Base-by-base conservation (phyloP, 2,113 vertebrate genomes). In the Phalacrocorax pelagicus region DNA sequence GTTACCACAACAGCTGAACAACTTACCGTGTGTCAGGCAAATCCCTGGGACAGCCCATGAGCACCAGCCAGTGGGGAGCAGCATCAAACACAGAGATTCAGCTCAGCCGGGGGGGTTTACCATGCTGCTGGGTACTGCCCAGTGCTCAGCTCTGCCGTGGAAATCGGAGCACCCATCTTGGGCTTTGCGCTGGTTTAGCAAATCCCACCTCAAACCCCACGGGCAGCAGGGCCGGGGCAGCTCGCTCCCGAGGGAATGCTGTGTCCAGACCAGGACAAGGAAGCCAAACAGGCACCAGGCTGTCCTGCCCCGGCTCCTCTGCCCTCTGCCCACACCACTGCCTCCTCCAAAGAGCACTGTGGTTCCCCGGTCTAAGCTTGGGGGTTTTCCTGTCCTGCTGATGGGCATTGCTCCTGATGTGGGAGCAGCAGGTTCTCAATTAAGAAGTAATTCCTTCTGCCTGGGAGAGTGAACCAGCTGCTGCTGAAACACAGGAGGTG, bases 81-180 rank as follows among this genome's bases (percentile, higher is more conserved):
- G 69, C 47, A 12, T 13, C 66, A 26, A 46, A 26, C 17, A 7
- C 1, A 2, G 24, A 16, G 59, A 40, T 57, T 30, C 4, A 1
- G 70, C 49, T 47, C 27, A 26, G 70, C 49, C 2, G 2, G 24
- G 46, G 67, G 36, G 57, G 58, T 44, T 54, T 22, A 11, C 20
- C 1, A 12, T 29, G 47, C 46, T 4, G 2, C 6, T 0, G 6
- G 38, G 51, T 44, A 11, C 44, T 11, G 46, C 11, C 16, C 3
- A 5, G 16, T 40, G 47, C 38, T 42, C 23, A 15, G 47, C 59
- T 27, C 30, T 27, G 61, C 22, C 0, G 5, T 15, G 10, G 32
- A 55, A 54, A 81, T 6, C 3, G 3, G 19, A 55, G 62, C 3
- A 1, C 61, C 32, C 32, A 15, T 7, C 26, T 26, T 5, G 62